These are phyloP conservation scores for Liolophura sinensis DNA, from an alignment of 1,140 invertebrate genomes.

Conservation along the genomic window DNA sequence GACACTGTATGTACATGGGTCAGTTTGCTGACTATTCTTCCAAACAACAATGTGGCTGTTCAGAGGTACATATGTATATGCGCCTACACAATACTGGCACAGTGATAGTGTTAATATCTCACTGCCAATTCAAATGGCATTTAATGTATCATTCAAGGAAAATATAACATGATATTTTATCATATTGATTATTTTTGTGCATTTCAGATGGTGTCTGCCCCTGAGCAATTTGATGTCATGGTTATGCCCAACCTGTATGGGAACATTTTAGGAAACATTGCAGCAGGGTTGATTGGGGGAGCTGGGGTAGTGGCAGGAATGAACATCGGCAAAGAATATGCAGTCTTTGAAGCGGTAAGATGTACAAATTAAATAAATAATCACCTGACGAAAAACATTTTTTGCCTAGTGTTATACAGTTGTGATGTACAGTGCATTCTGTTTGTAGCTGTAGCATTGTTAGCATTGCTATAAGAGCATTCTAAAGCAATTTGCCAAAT, in stretches of 20 bases:
- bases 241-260: slow-evolving; percentile 98
- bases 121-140: too few relatives aligned
- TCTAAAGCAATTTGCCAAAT: too few relatives aligned
- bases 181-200: background rate
- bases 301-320: slow-evolving; percentile 95
- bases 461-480: background rate
- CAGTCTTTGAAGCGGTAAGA: slow-evolving; percentile 94
- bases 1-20: too few relatives aligned
- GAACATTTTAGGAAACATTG: slow-evolving; percentile 96
- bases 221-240: slow-evolving; percentile 98
- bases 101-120: too few relatives aligned
- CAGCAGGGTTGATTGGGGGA: slow-evolving; percentile 93
- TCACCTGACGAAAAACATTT: background rate
- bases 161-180: slow-evolving; percentile 2
- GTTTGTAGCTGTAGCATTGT: background rate
- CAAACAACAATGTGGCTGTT: too few relatives aligned
- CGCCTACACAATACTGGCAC: too few relatives aligned
- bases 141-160: background rate
- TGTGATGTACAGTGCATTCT: background rate
- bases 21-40: too few relatives aligned
- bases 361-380: background rate
- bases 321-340: slow-evolving; percentile 87
- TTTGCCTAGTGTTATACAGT: background rate
- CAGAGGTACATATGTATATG: too few relatives aligned
- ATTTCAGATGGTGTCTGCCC: slow-evolving; percentile 89